Percentiles rank a stretch among this genome's conserved stretches.
These are phyloP conservation scores for Saccopteryx bilineata DNA, from an alignment of 2,113 vertebrate species.

Conservation along the genomic window DNA sequence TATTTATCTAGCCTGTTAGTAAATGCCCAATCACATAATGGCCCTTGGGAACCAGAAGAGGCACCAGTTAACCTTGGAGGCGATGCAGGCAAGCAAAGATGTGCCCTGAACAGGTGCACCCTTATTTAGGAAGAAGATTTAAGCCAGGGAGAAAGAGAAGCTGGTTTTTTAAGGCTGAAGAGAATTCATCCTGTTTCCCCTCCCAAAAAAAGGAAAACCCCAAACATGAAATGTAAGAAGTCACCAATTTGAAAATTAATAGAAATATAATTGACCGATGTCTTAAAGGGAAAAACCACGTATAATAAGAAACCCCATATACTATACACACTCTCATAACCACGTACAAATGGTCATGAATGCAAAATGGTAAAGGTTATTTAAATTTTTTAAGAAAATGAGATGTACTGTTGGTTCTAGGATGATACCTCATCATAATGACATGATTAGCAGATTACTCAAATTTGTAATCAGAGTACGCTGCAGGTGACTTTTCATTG, in stretches of 20 bases:
- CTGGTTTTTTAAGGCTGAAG: background rate
- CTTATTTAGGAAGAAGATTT: background rate
- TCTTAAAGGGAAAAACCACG: background rate
- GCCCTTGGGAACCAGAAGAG: background rate
- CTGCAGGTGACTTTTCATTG: background rate
- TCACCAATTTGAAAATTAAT: constrained; percentile 29
- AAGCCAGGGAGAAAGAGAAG: background rate
- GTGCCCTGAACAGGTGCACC: background rate
- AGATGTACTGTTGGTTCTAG: background rate
- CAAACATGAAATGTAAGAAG: constrained; percentile 44
- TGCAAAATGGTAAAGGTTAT: background rate
- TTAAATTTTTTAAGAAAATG: constrained; percentile 3
- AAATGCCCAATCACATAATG: constrained; percentile 15
- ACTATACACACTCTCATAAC: background rate
- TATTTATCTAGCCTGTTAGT: background rate
- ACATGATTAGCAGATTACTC: background rate
- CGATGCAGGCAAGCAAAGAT: background rate
- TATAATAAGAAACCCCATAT: background rate
- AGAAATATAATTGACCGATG: background rate
- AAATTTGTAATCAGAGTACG: background rate
- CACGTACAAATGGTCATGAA: background rate
- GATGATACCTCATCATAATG: background rate
- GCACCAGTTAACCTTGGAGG: background rate
- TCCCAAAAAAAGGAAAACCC: background rate
- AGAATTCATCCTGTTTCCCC: background rate